These are phyloP conservation scores for Entomobrya proxima DNA, from an alignment of 2,888 invertebrate genomes.

Conservation along the genomic window DNA sequence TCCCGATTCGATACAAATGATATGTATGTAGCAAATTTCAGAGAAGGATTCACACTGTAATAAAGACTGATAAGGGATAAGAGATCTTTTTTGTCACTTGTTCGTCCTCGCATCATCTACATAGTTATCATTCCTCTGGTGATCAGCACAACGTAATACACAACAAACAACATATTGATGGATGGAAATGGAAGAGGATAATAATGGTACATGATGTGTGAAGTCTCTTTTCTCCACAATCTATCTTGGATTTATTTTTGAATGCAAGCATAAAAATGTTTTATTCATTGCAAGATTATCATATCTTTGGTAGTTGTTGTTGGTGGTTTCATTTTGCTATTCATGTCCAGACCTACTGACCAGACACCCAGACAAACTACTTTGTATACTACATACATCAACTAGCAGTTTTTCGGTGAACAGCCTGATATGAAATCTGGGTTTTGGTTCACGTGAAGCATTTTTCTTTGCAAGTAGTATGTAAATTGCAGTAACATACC, in stretches of 20 bases:
- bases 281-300: constrained; percentile 24
- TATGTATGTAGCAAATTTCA: constrained; percentile 34
- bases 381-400: too few relatives aligned
- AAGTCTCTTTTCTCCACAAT: background rate
- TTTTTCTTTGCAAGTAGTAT: too few relatives aligned
- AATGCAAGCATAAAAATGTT: background rate
- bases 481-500: too few relatives aligned
- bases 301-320: background rate
- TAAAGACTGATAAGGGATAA: constrained; percentile 55
- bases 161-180: constrained; percentile 36
- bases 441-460: too few relatives aligned
- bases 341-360: too few relatives aligned
- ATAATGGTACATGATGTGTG: background rate
- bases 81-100: constrained; percentile 60
- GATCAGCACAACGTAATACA: background rate
- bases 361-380: background rate
- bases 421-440: too few relatives aligned
- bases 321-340: too few relatives aligned
- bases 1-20: constrained; percentile 61
- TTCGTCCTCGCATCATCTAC: constrained; percentile 6
- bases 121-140: background rate
- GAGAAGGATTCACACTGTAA: constrained; percentile 29
- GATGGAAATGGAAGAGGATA: constrained; percentile 7
- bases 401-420: too few relatives aligned
- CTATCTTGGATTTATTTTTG: background rate